Evolutionary conservation across 2,888 invertebrate genomes (phyloP), one percentile per base, ranked within the genome.

Genomic region (Catocala fraxini): DNA sequence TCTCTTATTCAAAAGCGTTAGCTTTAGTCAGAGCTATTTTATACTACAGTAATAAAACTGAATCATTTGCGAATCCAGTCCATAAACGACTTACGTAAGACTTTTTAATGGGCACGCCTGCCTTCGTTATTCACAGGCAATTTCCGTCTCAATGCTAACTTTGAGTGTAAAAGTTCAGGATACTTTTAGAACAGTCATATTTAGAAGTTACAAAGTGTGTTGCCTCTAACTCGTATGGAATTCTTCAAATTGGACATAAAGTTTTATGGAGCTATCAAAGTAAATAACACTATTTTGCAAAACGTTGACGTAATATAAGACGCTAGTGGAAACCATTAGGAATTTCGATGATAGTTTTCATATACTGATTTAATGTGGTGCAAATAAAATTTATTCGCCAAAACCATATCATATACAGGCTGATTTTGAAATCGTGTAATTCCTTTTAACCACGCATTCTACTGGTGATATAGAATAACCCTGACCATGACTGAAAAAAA

Each of bases 41-140:
- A 49, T 46, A 56, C 47, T 54, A 57, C 54, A 46, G 33, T 10
- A 59, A 71, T 65, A 64, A 73, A 64, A 74, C 57, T 54, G 45
- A 71, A 54, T 58, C 25, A 70, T 58, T 47, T 11, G 25, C n/a
- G 54, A 59, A 71, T 61, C 73, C 58, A 39, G 33, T 48, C 41
- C 35, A 53, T 13, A 46, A 46, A 46, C 46, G 11, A 45, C 11
- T 48, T 59, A 41, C 41, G n/a, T 54, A 56, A 41, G 34, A 12
- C 11, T 53, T 57, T 63, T 57, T 63, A 53, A 41, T 53, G 51
- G 15, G 45, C 25, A 56, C 55, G 25, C 49, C 35, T 42, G 51
- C 45, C 34, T 47, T 43, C 46, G 46, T 56, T 45, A 42, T 41
- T 49, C 13, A 42, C 47, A 56, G n/a, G 0, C n/a, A 43, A 52